These are phyloP conservation scores for Misgurnus anguillicaudatus DNA, from an alignment of 2,113 vertebrate species.

Conservation along the genomic window DNA sequence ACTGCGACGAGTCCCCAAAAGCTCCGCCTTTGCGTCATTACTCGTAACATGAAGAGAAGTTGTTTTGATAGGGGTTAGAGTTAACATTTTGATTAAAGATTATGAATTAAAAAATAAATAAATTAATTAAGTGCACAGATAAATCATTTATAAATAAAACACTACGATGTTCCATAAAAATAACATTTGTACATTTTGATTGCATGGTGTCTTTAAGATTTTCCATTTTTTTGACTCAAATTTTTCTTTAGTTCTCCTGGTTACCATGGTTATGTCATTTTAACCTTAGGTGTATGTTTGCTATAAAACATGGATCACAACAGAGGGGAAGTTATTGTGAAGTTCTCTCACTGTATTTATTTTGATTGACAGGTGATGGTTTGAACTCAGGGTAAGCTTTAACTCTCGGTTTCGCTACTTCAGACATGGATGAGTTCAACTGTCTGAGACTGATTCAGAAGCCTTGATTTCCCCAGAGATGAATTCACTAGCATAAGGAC, in stretches of 20 bases:
- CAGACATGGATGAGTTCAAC: constrained; percentile 51
- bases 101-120: no score
- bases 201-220: no score
- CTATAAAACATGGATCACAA: background rate
- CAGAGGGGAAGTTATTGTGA: background rate
- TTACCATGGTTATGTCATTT: background rate
- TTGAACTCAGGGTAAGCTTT: constrained; percentile 46
- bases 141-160: no score
- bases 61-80: no score
- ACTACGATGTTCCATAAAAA: no score
- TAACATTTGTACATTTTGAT: no score
- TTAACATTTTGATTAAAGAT: no score
- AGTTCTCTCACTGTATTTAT: constrained; percentile 32
- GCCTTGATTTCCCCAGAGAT: constrained; percentile 52
- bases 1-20: no score
- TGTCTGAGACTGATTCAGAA: constrained; percentile 53
- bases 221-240: no score
- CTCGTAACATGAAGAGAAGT: no score
- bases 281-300: background rate
- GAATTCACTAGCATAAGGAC: constrained; percentile 34
- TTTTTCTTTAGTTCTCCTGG: background rate
- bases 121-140: no score
- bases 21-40: no score
- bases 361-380: constrained; percentile 44
- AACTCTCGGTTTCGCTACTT: constrained; percentile 36